These are phyloP conservation scores for Sinosuthora webbiana DNA, from an alignment of 2,113 vertebrate species.

Conservation along the genomic window DNA sequence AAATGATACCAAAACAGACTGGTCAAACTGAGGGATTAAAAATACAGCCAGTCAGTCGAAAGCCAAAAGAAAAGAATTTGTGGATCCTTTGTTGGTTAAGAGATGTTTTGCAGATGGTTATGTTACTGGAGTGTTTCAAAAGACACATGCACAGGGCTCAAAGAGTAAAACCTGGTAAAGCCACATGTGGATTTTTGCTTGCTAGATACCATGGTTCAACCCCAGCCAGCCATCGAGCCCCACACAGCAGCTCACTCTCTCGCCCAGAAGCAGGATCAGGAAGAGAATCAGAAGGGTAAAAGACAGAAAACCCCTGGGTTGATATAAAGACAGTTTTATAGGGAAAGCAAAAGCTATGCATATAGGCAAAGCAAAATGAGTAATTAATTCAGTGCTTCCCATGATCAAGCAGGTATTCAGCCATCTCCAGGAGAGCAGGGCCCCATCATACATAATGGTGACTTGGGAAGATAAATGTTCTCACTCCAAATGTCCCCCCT, in stretches of 20 bases:
- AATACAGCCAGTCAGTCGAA: neutral
- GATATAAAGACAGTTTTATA: neutral
- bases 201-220: neutral
- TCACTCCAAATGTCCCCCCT: rapidly evolving
- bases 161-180: neutral
- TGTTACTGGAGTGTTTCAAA: neutral
- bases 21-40: neutral
- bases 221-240: rapidly evolving
- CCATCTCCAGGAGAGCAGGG: no score
- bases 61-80: neutral
- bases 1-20: neutral
- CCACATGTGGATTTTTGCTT: neutral
- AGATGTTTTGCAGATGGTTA: neutral
- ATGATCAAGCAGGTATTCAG: neutral
- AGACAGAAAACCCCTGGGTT: neutral
- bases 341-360: neutral
- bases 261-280: neutral
- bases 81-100: neutral
- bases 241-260: neutral
- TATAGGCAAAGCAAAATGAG: neutral
- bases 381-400: neutral
- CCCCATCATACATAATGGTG: rapidly evolving
- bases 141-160: neutral
- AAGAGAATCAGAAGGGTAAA: neutral
- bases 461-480: neutral